Conservation (phyloP, 2,888 invertebrate genomes). For the Theretra japonica region DNA sequence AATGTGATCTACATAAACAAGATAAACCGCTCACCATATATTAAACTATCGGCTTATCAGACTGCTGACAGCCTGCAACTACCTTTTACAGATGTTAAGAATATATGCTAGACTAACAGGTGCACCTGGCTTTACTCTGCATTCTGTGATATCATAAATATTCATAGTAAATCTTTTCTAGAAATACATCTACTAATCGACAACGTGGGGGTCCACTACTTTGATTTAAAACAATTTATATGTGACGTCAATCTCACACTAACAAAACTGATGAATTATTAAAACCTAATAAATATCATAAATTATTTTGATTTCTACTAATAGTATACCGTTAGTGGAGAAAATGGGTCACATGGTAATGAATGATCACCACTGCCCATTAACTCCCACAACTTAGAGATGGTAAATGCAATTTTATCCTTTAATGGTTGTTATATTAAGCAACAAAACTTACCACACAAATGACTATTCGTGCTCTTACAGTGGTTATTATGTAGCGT, state of each 20-base stretch:
- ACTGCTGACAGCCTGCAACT: background rate
- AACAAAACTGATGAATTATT: background rate
- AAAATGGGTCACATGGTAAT: too few species aligned
- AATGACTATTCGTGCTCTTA: too few species aligned
- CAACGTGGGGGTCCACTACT: background rate
- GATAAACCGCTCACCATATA: slow-evolving; percentile 8
- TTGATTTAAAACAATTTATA: background rate
- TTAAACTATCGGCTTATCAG: slow-evolving; percentile 17
- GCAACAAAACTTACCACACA: too few species aligned
- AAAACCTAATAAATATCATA: background rate
- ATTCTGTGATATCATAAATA: too few species aligned
- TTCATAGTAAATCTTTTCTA: too few species aligned
- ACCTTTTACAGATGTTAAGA: slow-evolving; percentile 21
- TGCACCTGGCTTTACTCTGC: background rate
- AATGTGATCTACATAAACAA: slow-evolving; percentile 8
- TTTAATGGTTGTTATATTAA: too few species aligned
- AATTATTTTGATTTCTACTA: background rate
- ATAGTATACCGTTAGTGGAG: too few species aligned
- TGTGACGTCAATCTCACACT: background rate
- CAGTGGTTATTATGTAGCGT: too few species aligned
- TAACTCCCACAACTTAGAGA: too few species aligned
- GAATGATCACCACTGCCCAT: too few species aligned
- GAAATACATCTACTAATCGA: background rate
- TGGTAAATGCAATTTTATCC: too few species aligned
- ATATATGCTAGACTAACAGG: background rate